Evolutionary conservation across 1,140 invertebrate genomes (phyloP).

Genomic region (Mylabris phalerata): DNA sequence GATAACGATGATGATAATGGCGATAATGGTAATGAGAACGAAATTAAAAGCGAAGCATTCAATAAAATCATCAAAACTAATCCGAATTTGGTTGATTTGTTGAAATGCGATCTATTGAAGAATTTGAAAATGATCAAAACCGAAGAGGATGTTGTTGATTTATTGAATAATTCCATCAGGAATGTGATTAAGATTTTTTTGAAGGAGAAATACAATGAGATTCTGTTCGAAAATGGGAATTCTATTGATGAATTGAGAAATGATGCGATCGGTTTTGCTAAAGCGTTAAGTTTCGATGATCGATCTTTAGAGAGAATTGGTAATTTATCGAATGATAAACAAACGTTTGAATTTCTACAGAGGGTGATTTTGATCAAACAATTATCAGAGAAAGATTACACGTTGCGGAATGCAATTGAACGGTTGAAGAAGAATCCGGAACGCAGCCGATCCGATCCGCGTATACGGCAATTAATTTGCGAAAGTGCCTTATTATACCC

Average conservation of each 20-base stretch:
- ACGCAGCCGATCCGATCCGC: slow-evolving; percentile 57
- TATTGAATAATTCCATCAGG: slow-evolving; percentile 30
- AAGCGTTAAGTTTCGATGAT: slow-evolving; percentile 55
- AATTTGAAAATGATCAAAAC: slow-evolving; percentile 26
- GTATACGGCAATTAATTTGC: slow-evolving; percentile 58
- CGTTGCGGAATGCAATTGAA: slow-evolving; percentile 51
- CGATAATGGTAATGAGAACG: neutral
- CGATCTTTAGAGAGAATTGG: slow-evolving; percentile 8
- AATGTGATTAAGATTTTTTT: slow-evolving; percentile 23
- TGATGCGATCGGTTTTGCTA: slow-evolving; percentile 66
- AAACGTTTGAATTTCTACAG: slow-evolving; percentile 62
- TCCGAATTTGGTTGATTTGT: slow-evolving; percentile 31
- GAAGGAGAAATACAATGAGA: neutral
- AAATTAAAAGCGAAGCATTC: slow-evolving; percentile 21
- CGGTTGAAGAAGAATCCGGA: slow-evolving; percentile 59
- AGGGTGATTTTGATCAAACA: slow-evolving; percentile 65
- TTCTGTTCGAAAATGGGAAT: neutral
- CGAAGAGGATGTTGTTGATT: slow-evolving; percentile 32
- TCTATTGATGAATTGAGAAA: slow-evolving; percentile 40
- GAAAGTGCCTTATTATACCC: slow-evolving; percentile 56
- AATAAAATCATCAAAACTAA: slow-evolving; percentile 39
- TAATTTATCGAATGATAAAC: slow-evolving; percentile 32
- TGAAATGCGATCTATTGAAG: slow-evolving; percentile 11
- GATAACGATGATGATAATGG: slow-evolving; percentile 1
- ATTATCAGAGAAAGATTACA: slow-evolving; percentile 59